Evolutionary conservation across 2,113 vertebrate species (phyloP), one percentile per base, ranked within the genome.

Genomic region (Trogon melanurus): DNA sequence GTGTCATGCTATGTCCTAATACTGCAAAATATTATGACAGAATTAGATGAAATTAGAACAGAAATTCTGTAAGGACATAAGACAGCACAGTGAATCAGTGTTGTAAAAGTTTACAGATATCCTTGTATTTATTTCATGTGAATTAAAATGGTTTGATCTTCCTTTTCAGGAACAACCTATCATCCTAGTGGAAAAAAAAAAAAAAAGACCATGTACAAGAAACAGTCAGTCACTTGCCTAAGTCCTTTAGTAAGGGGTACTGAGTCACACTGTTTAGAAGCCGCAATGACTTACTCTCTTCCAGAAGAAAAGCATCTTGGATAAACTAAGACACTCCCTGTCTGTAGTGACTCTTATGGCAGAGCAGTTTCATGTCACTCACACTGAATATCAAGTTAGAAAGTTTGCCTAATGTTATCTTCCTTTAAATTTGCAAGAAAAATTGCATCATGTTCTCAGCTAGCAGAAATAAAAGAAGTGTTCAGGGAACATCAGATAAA

Each of bases 1-100:
- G 57, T 95, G 53, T 96, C 95, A 81, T 16, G 29, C 62, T 79
- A 75, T 79, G 62, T 82, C 80, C 78, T 91, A 86, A 95, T 57
- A 41, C 62, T 1, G 1, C 73, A 91, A 95, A 96, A 96, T 62
- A 94, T 95, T 89, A 61, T 87, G 66, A 66, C 50, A 87, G 83
- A 89, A 91, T 91, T 93, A 84, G 83, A 84, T 6, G 5, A 32
- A 91, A 91, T 85, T 91, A 85, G 73, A 88, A 81, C 12, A 88
- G 32, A 67, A 91, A 60, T 79, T 50, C 69, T 81, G 57, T 50
- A 41, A 75, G 53, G 34, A 84, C 47, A 79, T 57, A 79, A 79
- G 69, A 71, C 15, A 81, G 57, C 44, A 91, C 84, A 93, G 44
- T 75, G 81, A 71, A 81, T 21, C 45, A 84, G 65, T 53, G 53